Conservation (phyloP, 2,113 vertebrate genomes). For the Mirounga angustirostris region DNA sequence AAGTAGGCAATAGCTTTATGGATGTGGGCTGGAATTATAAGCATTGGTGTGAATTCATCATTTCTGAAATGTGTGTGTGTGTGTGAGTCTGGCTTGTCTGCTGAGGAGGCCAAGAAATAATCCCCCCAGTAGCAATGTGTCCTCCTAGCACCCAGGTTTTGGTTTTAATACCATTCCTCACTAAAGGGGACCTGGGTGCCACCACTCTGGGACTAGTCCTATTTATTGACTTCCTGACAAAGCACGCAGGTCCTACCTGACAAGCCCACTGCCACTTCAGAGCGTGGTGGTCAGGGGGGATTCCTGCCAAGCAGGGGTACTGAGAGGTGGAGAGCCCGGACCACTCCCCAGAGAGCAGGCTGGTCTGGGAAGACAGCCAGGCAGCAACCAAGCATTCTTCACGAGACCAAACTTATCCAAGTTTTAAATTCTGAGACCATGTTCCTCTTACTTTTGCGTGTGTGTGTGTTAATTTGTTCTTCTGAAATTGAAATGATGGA, state of each 20-base stretch:
- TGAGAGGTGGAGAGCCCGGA: not conserved
- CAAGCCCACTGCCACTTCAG: not conserved
- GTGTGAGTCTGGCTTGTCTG: not conserved
- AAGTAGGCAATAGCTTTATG: not conserved
- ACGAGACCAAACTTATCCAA: not conserved
- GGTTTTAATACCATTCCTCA: not conserved
- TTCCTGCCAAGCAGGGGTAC: not conserved
- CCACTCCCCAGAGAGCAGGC: not conserved
- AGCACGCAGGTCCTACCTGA: not conserved
- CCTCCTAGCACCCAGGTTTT: not conserved
- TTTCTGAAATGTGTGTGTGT: not conserved
- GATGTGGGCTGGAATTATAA: not conserved
- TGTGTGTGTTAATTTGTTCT: not conserved
- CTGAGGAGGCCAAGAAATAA: not conserved
- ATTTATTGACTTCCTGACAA: not conserved
- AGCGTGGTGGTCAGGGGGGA: accelerated
- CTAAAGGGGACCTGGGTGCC: not conserved
- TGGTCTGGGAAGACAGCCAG: not conserved
- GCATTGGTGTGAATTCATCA: not conserved
- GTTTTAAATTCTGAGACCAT: not conserved
- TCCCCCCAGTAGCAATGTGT: not conserved
- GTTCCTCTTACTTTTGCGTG: not conserved
- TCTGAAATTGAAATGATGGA: not conserved
- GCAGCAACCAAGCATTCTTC: not conserved
- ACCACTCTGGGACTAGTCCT: not conserved